Conservation (phyloP, 2,888 invertebrate species). For the Drosophila aldrichi region DNA sequence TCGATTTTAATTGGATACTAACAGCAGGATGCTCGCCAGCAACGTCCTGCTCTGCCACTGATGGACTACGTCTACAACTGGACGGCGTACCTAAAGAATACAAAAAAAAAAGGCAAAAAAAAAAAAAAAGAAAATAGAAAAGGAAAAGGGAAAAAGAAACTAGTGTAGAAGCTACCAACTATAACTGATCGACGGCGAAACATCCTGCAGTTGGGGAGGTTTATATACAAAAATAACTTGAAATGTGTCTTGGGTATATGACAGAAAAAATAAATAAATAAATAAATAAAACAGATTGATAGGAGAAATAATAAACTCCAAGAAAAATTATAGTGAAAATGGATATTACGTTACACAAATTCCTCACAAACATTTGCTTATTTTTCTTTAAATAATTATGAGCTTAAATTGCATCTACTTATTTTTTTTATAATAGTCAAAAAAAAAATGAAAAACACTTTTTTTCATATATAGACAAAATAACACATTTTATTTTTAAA, state of each 20-base stretch:
- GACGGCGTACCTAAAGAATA: constrained; percentile 45
- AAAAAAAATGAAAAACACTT: no score
- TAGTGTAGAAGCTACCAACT: neutral
- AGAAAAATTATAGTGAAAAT: no score
- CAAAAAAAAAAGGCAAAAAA: neutral
- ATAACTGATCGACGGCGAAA: constrained; percentile 3
- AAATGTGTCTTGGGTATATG: neutral
- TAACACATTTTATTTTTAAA: no score
- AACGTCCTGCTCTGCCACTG: constrained; percentile 55
- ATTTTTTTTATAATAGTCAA: no score
- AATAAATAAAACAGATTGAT: no score
- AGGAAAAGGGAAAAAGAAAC: constrained; percentile 29
- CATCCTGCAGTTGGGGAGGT: neutral
- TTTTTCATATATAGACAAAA: no score
- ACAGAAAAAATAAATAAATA: no score
- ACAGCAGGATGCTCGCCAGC: constrained; percentile 82
- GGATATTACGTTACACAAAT: no score
- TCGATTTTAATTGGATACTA: constrained; percentile 85
- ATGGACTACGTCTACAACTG: constrained; percentile 54
- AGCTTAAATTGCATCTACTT: no score
- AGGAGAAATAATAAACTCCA: no score
- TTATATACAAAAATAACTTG: neutral
- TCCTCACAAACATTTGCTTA: no score
- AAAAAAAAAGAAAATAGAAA: constrained; percentile 7
- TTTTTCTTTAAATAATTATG: no score